Conservation (phyloP, 2,113 vertebrate genomes). For the Leptobrachium ailaonicum region DNA sequence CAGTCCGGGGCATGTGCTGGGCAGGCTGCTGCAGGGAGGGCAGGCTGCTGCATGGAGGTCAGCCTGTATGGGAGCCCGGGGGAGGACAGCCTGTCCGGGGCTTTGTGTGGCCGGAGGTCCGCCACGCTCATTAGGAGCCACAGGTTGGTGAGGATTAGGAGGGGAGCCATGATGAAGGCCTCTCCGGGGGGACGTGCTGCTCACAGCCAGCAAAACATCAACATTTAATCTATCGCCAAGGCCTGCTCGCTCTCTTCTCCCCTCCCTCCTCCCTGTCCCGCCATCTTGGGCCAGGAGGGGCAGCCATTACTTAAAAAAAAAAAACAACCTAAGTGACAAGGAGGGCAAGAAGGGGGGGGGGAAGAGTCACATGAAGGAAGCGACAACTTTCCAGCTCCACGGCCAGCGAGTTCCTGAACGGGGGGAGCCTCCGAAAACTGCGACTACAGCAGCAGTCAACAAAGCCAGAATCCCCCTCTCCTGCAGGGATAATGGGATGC, state of each 20-base stretch:
- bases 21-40: too few relatives aligned
- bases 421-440: not conserved
- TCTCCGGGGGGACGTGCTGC: too few relatives aligned
- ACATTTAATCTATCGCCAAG: constrained; percentile 32
- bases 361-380: constrained; percentile 27
- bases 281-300: constrained; percentile 84
- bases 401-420: not conserved
- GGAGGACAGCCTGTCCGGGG: not conserved
- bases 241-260: constrained; percentile 64
- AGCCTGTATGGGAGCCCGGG: too few relatives aligned
- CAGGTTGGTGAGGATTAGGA: constrained; percentile 22
- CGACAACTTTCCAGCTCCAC: constrained; percentile 65
- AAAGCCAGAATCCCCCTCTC: constrained; percentile 27
- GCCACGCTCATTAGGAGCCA: constrained; percentile 16
- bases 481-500: constrained; percentile 17
- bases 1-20: too few relatives aligned
- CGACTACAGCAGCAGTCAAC: not conserved
- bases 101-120: constrained; percentile 14
- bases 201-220: not conserved
- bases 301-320: constrained; percentile 83
- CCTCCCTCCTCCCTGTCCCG: constrained; percentile 74
- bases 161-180: not conserved
- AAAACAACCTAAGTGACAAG: constrained; percentile 66
- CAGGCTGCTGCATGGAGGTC: too few relatives aligned
- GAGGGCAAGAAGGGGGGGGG: not conserved